Base-by-base conservation (phyloP, 2,888 invertebrate genomes). In the Noctua pronuba region DNA sequence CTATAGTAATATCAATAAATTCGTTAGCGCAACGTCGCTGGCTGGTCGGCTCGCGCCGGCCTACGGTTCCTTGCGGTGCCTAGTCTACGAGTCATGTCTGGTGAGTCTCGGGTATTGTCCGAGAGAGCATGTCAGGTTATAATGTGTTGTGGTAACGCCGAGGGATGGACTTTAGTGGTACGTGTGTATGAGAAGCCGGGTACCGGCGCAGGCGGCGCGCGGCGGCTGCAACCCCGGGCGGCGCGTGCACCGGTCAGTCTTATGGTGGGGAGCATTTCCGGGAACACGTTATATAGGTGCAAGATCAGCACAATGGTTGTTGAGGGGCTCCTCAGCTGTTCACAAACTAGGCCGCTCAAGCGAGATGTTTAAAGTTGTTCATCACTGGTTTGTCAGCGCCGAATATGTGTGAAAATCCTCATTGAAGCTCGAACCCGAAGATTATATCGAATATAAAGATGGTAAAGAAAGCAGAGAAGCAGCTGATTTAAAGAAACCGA, bases 1-100 rank as follows among this genome's bases (percentile, higher is more conserved):
- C 64, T 77, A 72, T 41, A 74, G 55, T 80, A 80, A 80, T 86
- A 87, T 88, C 88, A 89, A 85, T 91, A 90, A 91, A 91, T 90
- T 90, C 88, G 90, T 89, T 77, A 75, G 62, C 65, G 62, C 71
- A 68, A 58, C 46, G 64, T 60, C 58, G 76, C 35, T 62, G 31
- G 21, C 21, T 35, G 62, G 21, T 35, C 31, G 10, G 74, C 73
- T 65, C 41, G 41, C 13, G 31, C 49, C 72, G 77, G 64, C 60
- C 73, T 46, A 18, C 73, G 69, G 62, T 60, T 64, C 81, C 68
- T 65, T 16, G 35, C 41, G 55, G 64, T 11, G 72, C 35, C 31
- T 46, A 64, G 49, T 75, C 70, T 46, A 52, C 44, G 21, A 79
- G 28, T 55, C 24, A 62, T 58, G n/a, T 65, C 60, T 24, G 67